Evolutionary conservation across 2,888 invertebrate genomes (phyloP).

Genomic region (Callyntrura sp.): DNA sequence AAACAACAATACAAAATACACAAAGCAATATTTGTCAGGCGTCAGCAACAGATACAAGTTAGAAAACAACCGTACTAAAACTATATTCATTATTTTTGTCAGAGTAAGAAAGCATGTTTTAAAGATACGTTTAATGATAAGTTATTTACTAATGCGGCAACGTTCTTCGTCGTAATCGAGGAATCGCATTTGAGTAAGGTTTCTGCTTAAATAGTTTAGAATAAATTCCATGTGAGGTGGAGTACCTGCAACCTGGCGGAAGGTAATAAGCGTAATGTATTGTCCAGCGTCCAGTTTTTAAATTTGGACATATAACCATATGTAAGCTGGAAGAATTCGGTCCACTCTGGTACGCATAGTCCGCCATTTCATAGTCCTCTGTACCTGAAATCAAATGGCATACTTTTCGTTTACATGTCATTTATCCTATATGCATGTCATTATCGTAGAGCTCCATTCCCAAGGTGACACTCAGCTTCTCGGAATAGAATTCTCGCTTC

Average conservation of each 20-base stretch:
- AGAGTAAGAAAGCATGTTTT: neutral
- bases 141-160: conserved; percentile 60
- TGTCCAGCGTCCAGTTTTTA: conserved; percentile 84
- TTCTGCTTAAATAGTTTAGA: conserved; percentile 83
- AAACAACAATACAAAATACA: neutral
- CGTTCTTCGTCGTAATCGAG: conserved; percentile 81
- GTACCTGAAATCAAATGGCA: conserved; percentile 80
- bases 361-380: conserved; percentile 84
- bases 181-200: conserved; percentile 80
- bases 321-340: conserved; percentile 80
- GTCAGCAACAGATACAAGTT: neutral
- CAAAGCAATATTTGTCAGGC: neutral
- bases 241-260: conserved; percentile 83
- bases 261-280: conserved; percentile 84
- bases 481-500: no score
- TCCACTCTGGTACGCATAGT: conserved; percentile 82
- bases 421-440: no score
- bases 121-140: no score
- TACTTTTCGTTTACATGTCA: no score
- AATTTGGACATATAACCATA: conserved; percentile 84
- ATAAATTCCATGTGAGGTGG: conserved; percentile 80
- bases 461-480: no score
- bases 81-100: neutral
- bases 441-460: no score
- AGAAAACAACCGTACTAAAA: conserved; percentile 33